Percentiles rank a stretch among this genome's conserved stretches.
Conservation (phyloP, 2,113 vertebrate genomes). For the Lethenteron reissneri region DNA sequence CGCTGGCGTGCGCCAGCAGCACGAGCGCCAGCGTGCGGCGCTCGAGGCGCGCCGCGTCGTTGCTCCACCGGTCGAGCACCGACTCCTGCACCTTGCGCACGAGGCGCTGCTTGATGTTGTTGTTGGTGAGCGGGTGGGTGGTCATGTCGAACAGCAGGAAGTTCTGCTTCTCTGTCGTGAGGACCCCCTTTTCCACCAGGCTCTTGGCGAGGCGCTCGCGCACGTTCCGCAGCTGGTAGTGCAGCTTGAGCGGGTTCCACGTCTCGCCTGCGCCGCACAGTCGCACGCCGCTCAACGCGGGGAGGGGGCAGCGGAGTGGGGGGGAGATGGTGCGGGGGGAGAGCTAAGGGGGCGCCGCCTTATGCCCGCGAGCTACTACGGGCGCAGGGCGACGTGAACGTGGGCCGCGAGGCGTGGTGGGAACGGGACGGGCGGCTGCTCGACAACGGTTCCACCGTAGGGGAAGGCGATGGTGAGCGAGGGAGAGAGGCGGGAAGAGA, state of each 20-base stretch:
- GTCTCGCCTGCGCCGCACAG: conserved; percentile 42
- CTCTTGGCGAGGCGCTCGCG: conserved; percentile 79
- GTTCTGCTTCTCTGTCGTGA: conserved; percentile 94
- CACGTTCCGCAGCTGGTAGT: conserved; percentile 77
- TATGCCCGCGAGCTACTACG: too few species aligned
- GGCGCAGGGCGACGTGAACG: too few species aligned
- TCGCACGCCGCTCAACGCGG: too few species aligned
- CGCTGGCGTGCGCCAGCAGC: conserved; percentile 70
- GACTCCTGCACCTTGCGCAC: conserved; percentile 82
- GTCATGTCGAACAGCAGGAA: conserved; percentile 96
- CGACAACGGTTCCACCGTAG: too few species aligned
- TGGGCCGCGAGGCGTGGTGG: too few species aligned
- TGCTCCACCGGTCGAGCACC: conserved; percentile 77
- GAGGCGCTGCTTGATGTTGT: conserved; percentile 76
- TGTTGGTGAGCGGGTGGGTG: conserved; percentile 82
- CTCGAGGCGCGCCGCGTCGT: conserved; percentile 80
- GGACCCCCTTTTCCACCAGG: conserved; percentile 76
- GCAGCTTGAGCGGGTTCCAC: conserved; percentile 87
- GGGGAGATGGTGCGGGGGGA: background rate
- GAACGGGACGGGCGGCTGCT: too few species aligned
- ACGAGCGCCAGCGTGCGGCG: conserved; percentile 66
- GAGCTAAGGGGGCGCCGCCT: background rate
- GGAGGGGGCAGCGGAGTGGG: too few species aligned
- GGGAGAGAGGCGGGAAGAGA: too few species aligned
- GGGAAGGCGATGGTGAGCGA: too few species aligned